Percentiles rank a stretch among this genome's conserved stretches.
Evolutionary conservation across 2,797 vertebrate genomes (phyloP).

Genomic region (Luscinia luscinia): DNA sequence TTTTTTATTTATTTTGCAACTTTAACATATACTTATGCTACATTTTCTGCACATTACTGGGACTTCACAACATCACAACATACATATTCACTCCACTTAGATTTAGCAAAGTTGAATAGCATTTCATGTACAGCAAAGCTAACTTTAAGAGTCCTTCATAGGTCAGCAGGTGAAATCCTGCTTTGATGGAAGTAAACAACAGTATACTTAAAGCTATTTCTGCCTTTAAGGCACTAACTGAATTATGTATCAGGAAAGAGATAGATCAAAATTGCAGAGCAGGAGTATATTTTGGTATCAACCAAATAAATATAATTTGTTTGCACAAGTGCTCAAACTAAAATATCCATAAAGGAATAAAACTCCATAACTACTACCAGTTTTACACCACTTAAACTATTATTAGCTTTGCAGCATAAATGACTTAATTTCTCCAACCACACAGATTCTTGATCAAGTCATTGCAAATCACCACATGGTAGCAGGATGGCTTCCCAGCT

Average conservation of each 20-base stretch:
- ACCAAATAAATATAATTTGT: not conserved
- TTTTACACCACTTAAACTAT: not conserved
- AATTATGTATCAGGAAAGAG: slow-evolving; percentile 8
- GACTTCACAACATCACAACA: not conserved
- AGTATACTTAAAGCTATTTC: not conserved
- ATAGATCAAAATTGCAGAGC: not conserved
- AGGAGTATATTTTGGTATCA: not conserved
- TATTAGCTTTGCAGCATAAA: not conserved
- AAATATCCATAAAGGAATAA: not conserved
- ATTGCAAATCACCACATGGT: not conserved
- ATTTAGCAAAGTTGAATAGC: not conserved
- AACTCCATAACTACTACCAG: not conserved
- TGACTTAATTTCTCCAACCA: not conserved
- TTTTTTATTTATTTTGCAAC: not conserved
- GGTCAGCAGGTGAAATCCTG: slow-evolving; percentile 38
- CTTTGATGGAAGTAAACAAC: slow-evolving; percentile 5
- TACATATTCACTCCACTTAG: not conserved
- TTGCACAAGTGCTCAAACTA: not conserved
- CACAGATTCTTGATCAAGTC: not conserved
- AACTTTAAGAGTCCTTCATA: slow-evolving; percentile 11
- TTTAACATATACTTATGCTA: not conserved
- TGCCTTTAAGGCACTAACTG: slow-evolving; percentile 12
- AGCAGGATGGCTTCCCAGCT: not conserved
- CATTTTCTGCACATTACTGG: not conserved
- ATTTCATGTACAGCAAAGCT: not conserved